These are phyloP conservation scores for Pampus argenteus DNA, from an alignment of 2,797 vertebrate species.

Conservation along the genomic window DNA sequence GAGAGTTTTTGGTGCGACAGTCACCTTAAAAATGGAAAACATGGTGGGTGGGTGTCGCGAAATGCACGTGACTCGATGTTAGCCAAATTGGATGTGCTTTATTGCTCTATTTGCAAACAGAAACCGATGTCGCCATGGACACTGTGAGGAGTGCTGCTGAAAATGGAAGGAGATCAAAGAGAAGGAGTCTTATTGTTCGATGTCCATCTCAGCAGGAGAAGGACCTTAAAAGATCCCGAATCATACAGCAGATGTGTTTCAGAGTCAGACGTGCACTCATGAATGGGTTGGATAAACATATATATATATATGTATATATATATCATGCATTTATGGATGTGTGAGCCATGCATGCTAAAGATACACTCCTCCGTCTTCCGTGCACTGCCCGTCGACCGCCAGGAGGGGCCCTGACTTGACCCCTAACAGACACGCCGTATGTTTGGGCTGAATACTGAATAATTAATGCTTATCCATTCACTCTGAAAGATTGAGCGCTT, in stretches of 20 bases:
- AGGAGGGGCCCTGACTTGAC: conserved; percentile 18
- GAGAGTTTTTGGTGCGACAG: conserved; percentile 12
- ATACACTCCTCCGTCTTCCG: conserved; percentile 6
- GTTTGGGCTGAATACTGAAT: conserved; percentile 63
- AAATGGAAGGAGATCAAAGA: conserved; percentile 1
- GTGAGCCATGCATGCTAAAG: conserved; percentile 37
- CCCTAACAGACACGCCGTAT: conserved; percentile 28
- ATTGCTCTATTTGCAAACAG: conserved; percentile 33
- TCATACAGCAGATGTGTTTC: background rate
- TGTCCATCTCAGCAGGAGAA: conserved; percentile 24
- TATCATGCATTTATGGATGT: conserved; percentile 53
- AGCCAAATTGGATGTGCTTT: conserved; percentile 23
- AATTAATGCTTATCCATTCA: conserved; percentile 70
- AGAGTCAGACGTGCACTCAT: conserved; percentile 42
- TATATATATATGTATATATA: too few species aligned
- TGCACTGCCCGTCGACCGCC: conserved; percentile 8
- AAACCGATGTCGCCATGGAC: conserved; percentile 9
- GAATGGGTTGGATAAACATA: conserved; percentile 14
- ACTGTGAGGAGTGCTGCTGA: conserved; percentile 16
- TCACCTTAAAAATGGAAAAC: conserved; percentile 24
- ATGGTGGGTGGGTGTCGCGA: conserved; percentile 28
- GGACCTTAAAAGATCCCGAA: background rate
- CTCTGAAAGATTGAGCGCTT: conserved; percentile 57
- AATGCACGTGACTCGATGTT: conserved; percentile 22
- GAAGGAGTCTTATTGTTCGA: conserved; percentile 26